Evolutionary conservation across 2,888 invertebrate species (phyloP).

Genomic region (Chrysolina americana): DNA sequence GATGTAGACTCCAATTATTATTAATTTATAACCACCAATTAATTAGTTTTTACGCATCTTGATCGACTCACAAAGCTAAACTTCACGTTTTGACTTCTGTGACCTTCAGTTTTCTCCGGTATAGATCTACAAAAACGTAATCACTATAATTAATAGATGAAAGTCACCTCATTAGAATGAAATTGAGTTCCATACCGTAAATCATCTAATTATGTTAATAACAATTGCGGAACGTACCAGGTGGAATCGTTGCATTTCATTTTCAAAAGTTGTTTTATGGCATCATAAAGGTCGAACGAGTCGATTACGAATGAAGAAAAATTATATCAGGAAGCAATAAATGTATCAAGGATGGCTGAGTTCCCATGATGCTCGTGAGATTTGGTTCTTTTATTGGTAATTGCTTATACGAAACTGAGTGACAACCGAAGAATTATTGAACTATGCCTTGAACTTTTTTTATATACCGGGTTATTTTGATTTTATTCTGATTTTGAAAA

Average conservation of each 20-base stretch:
- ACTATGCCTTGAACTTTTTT: no score
- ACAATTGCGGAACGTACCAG: conserved; percentile 1
- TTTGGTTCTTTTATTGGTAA: background rate
- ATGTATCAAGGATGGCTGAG: background rate
- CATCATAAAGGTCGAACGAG: background rate
- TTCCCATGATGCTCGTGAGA: background rate
- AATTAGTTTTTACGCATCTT: conserved; percentile 10
- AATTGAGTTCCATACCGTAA: background rate
- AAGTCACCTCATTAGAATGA: conserved; percentile 9
- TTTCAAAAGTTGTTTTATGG: conserved; percentile 4
- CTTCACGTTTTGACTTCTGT: background rate
- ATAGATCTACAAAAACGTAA: background rate
- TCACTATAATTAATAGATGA: conserved; percentile 11
- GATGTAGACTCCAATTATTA: background rate
- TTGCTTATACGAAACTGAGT: background rate
- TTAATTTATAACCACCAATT: background rate
- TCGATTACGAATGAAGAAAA: background rate
- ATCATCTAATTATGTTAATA: conserved; percentile 14
- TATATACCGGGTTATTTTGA: no score
- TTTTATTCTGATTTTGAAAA: no score
- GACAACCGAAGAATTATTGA: no score
- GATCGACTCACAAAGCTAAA: conserved; percentile 5
- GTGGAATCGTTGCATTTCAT: background rate
- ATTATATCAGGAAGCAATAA: background rate
- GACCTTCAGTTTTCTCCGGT: background rate